Evolutionary conservation across 2,113 vertebrate genomes (phyloP), one percentile per base, ranked within the genome.

Genomic region (Pelmatolapia mariae): DNA sequence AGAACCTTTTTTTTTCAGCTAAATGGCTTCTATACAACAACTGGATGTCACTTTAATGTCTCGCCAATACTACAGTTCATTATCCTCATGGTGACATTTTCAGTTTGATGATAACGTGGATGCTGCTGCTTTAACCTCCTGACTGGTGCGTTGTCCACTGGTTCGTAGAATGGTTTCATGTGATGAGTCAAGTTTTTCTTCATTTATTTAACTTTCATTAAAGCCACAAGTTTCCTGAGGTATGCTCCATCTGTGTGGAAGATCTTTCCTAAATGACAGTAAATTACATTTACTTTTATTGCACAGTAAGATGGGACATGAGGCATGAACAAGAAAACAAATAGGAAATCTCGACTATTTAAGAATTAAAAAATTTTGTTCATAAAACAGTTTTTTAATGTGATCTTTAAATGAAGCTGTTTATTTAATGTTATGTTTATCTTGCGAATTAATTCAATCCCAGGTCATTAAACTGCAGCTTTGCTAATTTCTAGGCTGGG

Each of bases 41-140:
- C 81, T 31, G 80, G 73, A 87, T 80, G 85, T 82, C 2, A 53
- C 82, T 83, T 86, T 85, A 85, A 89, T 88, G 43, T 78, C 61
- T 59, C 7, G 8, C 63, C 81, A 24, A 54, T 31, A 26, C 11
- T 50, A 40, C 47, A 68, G 24, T 78, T 88, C 66, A 84, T 93
- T 92, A 89, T 84, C 29, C 43, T 57, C 18, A 4, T 61, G 4
- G 54, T 85, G 92, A 89, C 91, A 87, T 87, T 82, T 84, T 68
- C 73, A 33, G 54, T 57, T 47, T 36, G 24, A 80, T 52, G 61
- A 68, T 82, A 18, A 81, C 40, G 38, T 76, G 16, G 73, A 22
- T 15, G 87, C 56, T 45, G 59, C 40, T 2, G 8, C 19, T 59
- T 15, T 43, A 8, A 57, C 66, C 53, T 82, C 33, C 12, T 40